Evolutionary conservation across 2,797 vertebrate species (phyloP).

Genomic region (Pantherophis vulpinus): DNA sequence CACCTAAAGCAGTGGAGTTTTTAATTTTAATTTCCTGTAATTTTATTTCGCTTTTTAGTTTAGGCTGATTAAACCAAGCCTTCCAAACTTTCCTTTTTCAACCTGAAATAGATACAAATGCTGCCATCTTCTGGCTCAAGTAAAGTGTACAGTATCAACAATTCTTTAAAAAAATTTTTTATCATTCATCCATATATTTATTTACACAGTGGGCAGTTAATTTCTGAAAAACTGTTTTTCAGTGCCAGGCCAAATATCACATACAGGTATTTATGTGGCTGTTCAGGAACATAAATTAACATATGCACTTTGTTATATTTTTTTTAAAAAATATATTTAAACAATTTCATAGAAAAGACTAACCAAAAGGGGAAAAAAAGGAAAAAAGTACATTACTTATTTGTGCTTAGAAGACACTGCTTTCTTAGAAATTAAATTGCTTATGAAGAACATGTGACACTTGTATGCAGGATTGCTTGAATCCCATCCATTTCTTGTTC

Average conservation of each 20-base stretch:
- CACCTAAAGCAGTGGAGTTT: neutral
- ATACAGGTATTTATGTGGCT: neutral
- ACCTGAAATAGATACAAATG: conserved; percentile 7
- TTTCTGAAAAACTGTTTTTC: neutral
- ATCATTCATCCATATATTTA: neutral
- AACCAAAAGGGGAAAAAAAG: neutral
- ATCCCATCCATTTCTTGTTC: neutral
- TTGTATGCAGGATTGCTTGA: neutral
- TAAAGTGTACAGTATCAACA: neutral
- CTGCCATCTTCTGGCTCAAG: conserved; percentile 45
- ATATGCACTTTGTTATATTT: neutral
- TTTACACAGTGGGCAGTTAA: neutral
- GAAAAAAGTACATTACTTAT: neutral
- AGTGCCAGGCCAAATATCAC: neutral
- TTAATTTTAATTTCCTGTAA: neutral
- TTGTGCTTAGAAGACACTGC: neutral
- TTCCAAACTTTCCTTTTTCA: neutral
- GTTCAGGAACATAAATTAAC: neutral
- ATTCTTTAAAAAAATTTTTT: neutral
- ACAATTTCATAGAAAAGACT: neutral
- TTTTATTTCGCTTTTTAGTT: neutral
- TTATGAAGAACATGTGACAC: neutral
- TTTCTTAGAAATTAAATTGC: neutral
- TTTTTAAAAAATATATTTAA: neutral
- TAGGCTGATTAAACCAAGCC: neutral